Conservation (phyloP, 1,140 invertebrate genomes). For the Rhopalosiphum maidis region DNA sequence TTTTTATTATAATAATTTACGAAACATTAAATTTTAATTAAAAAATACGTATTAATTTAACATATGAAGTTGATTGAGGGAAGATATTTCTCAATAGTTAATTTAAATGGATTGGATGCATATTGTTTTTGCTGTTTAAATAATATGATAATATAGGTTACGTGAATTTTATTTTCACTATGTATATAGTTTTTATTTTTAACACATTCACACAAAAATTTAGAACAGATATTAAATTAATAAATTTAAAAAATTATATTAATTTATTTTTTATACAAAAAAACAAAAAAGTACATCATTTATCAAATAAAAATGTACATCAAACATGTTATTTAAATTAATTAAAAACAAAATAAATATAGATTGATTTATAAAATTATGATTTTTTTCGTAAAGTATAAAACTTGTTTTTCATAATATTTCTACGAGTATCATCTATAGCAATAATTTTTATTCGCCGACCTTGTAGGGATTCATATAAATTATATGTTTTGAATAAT, state of each 20-base stretch:
- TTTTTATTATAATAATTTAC: too few relatives aligned
- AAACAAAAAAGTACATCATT: not conserved
- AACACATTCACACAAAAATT: not conserved
- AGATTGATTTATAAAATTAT: not conserved
- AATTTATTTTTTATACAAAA: not conserved
- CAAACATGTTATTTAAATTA: not conserved
- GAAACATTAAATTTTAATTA: too few relatives aligned
- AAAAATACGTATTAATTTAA: too few relatives aligned
- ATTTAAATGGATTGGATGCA: not conserved
- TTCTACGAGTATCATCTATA: not conserved
- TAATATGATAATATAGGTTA: not conserved
- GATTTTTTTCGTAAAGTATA: not conserved
- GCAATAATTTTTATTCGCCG: not conserved
- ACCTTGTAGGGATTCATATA: constrained; percentile 11
- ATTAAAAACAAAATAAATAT: not conserved
- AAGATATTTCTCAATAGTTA: not conserved
- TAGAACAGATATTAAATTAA: not conserved
- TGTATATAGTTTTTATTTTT: not conserved
- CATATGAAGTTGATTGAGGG: too few relatives aligned
- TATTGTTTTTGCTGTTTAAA: not conserved
- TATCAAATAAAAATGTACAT: not conserved
- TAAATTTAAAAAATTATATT: not conserved
- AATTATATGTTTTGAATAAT: not conserved
- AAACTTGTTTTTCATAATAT: not conserved
- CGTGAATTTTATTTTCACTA: not conserved